Evolutionary conservation across 53 echinoderm and acorn worm species (phyloP).

Genomic region (Holothuria leucospilota): DNA sequence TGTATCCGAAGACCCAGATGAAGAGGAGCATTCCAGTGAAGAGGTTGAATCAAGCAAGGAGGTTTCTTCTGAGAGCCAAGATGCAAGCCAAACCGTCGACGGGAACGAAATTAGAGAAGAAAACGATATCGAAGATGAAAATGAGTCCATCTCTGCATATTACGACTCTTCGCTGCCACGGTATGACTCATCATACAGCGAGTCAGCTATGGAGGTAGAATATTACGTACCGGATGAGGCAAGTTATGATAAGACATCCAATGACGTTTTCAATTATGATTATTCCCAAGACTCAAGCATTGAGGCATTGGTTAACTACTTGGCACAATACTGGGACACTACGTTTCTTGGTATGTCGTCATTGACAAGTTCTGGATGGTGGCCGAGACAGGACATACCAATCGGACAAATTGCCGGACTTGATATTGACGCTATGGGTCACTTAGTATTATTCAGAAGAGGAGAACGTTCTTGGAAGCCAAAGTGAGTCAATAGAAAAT

Average conservation of each 20-base stretch:
- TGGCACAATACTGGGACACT: conserved; percentile 14
- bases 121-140: not conserved
- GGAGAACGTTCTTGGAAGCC: conserved; percentile 77
- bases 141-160: not conserved
- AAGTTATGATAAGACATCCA: not conserved
- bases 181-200: conserved; percentile 10
- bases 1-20: not conserved
- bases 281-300: conserved; percentile 9
- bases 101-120: not conserved
- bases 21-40: conserved; percentile 1
- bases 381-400: conserved; percentile 71
- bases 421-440: conserved; percentile 71
- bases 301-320: conserved; percentile 23
- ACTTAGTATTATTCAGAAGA: conserved; percentile 80
- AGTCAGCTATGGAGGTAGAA: not conserved
- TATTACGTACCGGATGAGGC: not conserved
- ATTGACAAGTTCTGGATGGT: conserved; percentile 59
- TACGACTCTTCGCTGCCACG: conserved; percentile 32
- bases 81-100: not conserved
- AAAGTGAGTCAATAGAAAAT: conserved; percentile 57
- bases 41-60: not conserved
- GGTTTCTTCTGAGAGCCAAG: not conserved
- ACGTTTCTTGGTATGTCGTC: not conserved
- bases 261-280: not conserved
- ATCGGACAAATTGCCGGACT: conserved; percentile 93